Base-by-base conservation (phyloP, 92 coral and sea anemone species). In the Desmophyllum pertusum region DNA sequence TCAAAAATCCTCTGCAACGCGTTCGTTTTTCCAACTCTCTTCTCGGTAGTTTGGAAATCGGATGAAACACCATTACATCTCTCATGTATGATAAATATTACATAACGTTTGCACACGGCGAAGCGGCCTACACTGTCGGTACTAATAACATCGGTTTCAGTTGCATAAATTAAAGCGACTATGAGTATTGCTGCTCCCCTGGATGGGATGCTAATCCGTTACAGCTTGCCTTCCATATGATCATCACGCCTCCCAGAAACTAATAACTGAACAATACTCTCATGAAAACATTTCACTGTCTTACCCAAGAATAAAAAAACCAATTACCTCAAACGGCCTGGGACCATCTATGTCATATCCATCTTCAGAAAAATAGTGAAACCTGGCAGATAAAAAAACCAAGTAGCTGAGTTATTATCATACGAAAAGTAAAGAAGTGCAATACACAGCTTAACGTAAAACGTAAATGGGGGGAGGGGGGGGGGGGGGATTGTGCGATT, bases 301-400 rank as follows among this genome's bases (percentile, higher is more conserved):
- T 48, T 48, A 14, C 21, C 53, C 21, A 13, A 4, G 10, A 55
- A 21, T 4, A 23, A 29, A 55, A 10, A 13, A 25, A n/a, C n/a
- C 4, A 46, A 42, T 84, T 80, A 97, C 99, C 98, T 97, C 99
- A 62, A 84, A 97, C 48, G 96, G 94, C 10, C 91, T 93, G 39
- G 94, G 97, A 0, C 96, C 98, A 64, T 90, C 83, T 30, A 89
- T 88, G 68, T 90, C 97, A 62, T 89, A 92, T 53, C 99, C 99
- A 84, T 95, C 94, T 76, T 97, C 99, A 10, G 99, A 97, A 80
- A 94, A 97, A 67, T 94, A 97, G 45, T 97, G 99, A 81, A 97
- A 97, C 88, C 99, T 97, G 83, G 29, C 67, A 39, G 64, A 38
- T 6, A 53, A 23, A 48, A 70, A 27, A 59, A 1, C 30, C 25